These are phyloP conservation scores for Noctuana brunneofusca DNA, from an alignment of 2,888 invertebrate species.

Conservation along the genomic window DNA sequence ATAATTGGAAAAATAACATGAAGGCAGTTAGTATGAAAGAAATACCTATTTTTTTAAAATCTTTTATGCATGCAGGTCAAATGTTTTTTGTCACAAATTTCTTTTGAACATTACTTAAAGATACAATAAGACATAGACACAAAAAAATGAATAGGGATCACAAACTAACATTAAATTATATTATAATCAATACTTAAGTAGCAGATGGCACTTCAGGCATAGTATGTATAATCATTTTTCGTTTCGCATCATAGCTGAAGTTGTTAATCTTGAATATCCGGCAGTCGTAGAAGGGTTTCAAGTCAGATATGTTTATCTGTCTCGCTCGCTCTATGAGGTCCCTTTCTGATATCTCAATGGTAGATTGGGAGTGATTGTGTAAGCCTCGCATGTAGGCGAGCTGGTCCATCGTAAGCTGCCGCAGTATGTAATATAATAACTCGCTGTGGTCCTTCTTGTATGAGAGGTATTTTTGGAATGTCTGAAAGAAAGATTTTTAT, in stretches of 20 bases:
- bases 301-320: conserved; percentile 94
- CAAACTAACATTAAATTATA: background rate
- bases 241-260: conserved; percentile 91
- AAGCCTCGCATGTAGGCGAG: conserved; percentile 90
- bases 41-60: too few relatives aligned
- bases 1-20: too few relatives aligned
- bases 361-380: conserved; percentile 85
- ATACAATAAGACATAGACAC: too few relatives aligned
- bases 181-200: conserved; percentile 41
- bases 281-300: conserved; percentile 96
- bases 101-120: too few relatives aligned
- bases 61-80: too few relatives aligned
- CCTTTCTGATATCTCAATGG: conserved; percentile 92
- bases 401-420: conserved; percentile 96
- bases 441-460: conserved; percentile 98
- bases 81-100: too few relatives aligned
- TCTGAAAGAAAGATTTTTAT: conserved; percentile 78
- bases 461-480: conserved; percentile 95
- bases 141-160: too few relatives aligned
- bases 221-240: conserved; percentile 93
- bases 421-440: conserved; percentile 95
- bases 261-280: conserved; percentile 94
- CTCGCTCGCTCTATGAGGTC: conserved; percentile 88
- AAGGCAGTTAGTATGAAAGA: too few relatives aligned
- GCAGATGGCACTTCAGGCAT: conserved; percentile 82